Evolutionary conservation across 2,113 vertebrate genomes (phyloP), one percentile per base, ranked within the genome.

Genomic region (Clinocottus analis): DNA sequence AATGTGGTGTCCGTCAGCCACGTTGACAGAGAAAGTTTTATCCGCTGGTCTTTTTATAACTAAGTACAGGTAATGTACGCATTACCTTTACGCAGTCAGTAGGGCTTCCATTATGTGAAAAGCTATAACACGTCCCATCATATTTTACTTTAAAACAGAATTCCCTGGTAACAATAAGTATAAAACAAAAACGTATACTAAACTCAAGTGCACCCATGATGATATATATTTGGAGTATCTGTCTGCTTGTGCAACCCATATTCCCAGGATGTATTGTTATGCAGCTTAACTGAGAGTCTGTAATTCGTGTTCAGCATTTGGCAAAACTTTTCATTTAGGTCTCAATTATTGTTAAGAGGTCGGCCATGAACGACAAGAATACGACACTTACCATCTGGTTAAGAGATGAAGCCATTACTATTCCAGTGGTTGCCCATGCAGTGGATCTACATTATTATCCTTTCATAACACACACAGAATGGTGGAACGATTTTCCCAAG

Each of bases 371-470:
- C 77, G 64, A 60, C 71, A 35, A 67, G 33, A 79, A 84, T 63
- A 67, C 29, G 10, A 7, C 23, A 61, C 55, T 75, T 66, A 37
- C 59, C 63, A 35, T 53, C 49, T 27, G 53, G 9, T 65, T 80
- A 64, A 83, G 68, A 75, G 53, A 81, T 76, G 41, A 77, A 85
- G 59, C 37, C 49, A 70, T 85, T 72, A 56, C 25, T 80, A 77
- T 84, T 84, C 62, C 13, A 80, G 70, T 29, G 14, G 45, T 78
- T 70, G 41, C 27, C 63, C 31, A 58, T 67, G 72, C 25, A 67
- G 49, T 37, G 33, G 16, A 64, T 59, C 33, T 67, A 72, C 39
- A 62, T 45, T 58, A 29, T 29, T 43, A 75, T 60, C 9, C 17
- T 71, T 79, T 88, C 69, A 90, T 82, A 60, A 79, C 27, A 39